These are phyloP conservation scores for Drosophila truncata DNA, from an alignment of 1,140 invertebrate genomes.

Conservation along the genomic window DNA sequence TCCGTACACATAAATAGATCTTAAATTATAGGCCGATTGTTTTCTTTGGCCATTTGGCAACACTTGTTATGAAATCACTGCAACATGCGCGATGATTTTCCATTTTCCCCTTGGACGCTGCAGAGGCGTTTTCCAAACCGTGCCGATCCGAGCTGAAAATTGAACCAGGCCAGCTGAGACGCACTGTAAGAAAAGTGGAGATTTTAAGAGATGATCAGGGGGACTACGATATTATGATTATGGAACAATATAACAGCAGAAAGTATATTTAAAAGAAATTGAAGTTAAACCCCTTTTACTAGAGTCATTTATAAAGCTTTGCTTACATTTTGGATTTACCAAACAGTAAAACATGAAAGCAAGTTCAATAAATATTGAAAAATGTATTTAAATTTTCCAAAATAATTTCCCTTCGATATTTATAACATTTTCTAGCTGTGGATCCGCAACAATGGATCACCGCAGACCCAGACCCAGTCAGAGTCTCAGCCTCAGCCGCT, in stretches of 20 bases:
- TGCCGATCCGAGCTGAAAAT: conserved; percentile 32
- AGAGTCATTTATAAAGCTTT: background rate
- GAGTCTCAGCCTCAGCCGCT: conserved; percentile 2
- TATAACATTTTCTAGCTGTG: background rate
- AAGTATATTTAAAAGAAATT: background rate
- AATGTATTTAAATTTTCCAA: background rate
- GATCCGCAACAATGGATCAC: conserved; percentile 54
- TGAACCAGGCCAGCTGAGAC: conserved; percentile 67
- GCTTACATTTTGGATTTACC: too few relatives aligned
- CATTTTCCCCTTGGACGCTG: conserved; percentile 50
- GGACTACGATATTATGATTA: background rate
- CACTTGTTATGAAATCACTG: conserved; percentile 75
- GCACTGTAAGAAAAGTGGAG: background rate
- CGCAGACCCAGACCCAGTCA: conserved; percentile 42
- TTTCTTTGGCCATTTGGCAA: conserved; percentile 66
- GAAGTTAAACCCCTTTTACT: background rate
- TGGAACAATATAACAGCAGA: background rate
- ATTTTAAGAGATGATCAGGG: background rate
- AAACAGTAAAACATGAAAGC: background rate
- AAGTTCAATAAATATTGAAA: background rate
- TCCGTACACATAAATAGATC: conserved; percentile 50
- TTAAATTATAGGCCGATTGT: conserved; percentile 42
- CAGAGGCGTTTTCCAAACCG: conserved; percentile 60
- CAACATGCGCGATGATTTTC: conserved; percentile 55
- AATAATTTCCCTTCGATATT: background rate